These are phyloP conservation scores for Sphenopsis melanotis DNA, from an alignment of 2,797 vertebrate species.

Conservation along the genomic window DNA sequence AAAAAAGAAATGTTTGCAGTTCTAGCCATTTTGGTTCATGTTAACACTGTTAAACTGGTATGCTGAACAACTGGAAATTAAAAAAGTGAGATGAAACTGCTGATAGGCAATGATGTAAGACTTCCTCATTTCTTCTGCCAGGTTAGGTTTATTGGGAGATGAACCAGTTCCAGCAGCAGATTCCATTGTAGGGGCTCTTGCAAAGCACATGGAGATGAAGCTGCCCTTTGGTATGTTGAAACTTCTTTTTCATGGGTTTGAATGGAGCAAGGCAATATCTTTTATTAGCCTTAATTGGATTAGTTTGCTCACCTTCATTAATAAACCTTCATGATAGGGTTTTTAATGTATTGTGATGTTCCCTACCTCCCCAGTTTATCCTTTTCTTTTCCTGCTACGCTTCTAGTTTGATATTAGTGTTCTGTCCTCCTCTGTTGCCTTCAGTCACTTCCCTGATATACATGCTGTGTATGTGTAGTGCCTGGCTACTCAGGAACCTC, in stretches of 20 bases:
- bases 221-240: slow-evolving; percentile 84
- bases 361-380: background rate
- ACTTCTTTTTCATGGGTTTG: background rate
- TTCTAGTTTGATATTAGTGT: background rate
- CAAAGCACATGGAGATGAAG: slow-evolving; percentile 88
- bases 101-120: background rate
- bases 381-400: background rate
- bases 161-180: slow-evolving; percentile 84
- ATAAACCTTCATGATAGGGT: background rate
- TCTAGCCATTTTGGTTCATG: background rate
- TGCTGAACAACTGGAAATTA: background rate
- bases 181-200: slow-evolving; percentile 82
- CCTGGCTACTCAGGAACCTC: background rate
- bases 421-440: background rate
- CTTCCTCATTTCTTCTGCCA: slow-evolving; percentile 53
- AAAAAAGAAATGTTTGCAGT: background rate
- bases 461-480: background rate
- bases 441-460: background rate
- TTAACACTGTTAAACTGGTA: background rate
- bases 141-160: slow-evolving; percentile 89
- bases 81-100: background rate
- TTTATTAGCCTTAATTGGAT: background rate
- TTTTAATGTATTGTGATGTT: background rate
- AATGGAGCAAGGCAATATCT: background rate
- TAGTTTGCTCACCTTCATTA: background rate